These are phyloP conservation scores for Apodemia mormo DNA, from an alignment of 2,888 invertebrate genomes.

Conservation along the genomic window DNA sequence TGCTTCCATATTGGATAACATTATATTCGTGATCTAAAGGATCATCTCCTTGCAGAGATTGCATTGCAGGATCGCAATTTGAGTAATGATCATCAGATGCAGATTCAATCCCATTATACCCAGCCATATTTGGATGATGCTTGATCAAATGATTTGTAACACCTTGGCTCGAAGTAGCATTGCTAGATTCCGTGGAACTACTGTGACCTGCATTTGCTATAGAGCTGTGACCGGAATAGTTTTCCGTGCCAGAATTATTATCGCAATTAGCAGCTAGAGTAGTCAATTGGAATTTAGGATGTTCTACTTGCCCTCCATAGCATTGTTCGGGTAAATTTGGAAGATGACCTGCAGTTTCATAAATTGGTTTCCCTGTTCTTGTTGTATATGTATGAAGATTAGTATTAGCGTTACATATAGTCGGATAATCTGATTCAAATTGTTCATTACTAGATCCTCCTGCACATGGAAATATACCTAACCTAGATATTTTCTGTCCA, in stretches of 20 bases:
- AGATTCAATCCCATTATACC: constrained; percentile 75
- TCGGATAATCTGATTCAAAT: constrained; percentile 91
- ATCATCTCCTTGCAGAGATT: constrained; percentile 74
- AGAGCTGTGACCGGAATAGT: constrained; percentile 83
- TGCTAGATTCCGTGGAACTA: constrained; percentile 78
- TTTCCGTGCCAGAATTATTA: constrained; percentile 84
- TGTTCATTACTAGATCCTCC: constrained; percentile 92
- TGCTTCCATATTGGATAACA: constrained; percentile 77
- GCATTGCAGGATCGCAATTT: constrained; percentile 77
- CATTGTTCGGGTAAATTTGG: constrained; percentile 68
- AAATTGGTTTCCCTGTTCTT: constrained; percentile 88
- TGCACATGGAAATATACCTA: constrained; percentile 91
- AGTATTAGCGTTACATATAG: constrained; percentile 92
- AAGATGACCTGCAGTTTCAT: constrained; percentile 82
- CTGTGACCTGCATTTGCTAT: constrained; percentile 79
- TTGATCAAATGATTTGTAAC: constrained; percentile 78
- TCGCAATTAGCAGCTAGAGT: constrained; percentile 81
- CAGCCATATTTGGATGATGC: constrained; percentile 69
- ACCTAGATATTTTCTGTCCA: constrained; percentile 85
- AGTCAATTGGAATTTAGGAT: constrained; percentile 78
- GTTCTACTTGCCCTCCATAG: constrained; percentile 69
- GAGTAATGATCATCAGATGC: constrained; percentile 78
- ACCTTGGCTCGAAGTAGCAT: constrained; percentile 76
- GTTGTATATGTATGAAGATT: constrained; percentile 92
- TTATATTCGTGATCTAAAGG: constrained; percentile 78